A percentile compares a stretch with the other conserved stretches of the same genome.
phyloP scores from a whole-genome alignment of 2,888 invertebrate genomes.

The Morpho achilles region DNA sequence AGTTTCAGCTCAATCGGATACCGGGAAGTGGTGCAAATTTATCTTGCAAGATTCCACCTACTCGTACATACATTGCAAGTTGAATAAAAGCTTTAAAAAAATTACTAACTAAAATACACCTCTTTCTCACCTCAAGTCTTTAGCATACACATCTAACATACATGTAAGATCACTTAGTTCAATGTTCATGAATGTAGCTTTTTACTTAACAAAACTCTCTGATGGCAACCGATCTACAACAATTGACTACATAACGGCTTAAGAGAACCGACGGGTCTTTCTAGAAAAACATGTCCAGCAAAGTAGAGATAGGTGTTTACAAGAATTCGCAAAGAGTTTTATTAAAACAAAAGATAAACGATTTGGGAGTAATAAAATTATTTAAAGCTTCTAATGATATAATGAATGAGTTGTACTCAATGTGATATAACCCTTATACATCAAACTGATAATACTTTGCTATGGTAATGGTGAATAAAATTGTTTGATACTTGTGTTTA shows the following conservation, averaged over 20 bases:
- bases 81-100: no score
- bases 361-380: no score
- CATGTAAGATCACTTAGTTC: not conserved
- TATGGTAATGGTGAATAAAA: no score
- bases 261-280: constrained; percentile 6
- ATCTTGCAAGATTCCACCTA: no score
- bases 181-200: constrained; percentile 1
- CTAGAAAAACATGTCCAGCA: constrained; percentile 19
- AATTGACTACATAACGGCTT: constrained; percentile 7
- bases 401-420: no score
- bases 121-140: not conserved
- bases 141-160: not conserved
- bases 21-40: no score
- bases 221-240: constrained; percentile 10
- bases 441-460: no score
- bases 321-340: not conserved
- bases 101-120: no score
- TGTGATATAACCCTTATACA: not conserved
- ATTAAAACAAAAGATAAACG: constrained; percentile 1
- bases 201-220: constrained; percentile 21
- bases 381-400: no score
- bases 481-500: no score
- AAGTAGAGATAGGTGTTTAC: constrained; percentile 20
- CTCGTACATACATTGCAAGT: no score
- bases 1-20: no score